Evolutionary conservation across 2,113 vertebrate genomes (phyloP), one percentile per base, ranked within the genome.

Genomic region (Loxodonta africana): DNA sequence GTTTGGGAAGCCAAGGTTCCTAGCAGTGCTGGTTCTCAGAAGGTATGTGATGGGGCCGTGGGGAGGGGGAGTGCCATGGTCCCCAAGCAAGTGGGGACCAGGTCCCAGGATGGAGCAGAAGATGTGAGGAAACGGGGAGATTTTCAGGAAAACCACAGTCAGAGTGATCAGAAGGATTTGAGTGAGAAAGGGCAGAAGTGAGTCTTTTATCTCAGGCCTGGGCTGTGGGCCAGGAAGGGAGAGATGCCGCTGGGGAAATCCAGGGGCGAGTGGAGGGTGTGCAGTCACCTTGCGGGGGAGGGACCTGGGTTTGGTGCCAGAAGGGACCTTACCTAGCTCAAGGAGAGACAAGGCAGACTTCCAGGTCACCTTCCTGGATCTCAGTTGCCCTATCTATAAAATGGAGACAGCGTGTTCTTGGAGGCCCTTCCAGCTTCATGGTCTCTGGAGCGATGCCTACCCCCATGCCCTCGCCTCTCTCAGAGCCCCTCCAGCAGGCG

Each of bases 141-240:
- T 33, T 46, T 77, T 37, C 5, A 8, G 81, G 44, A 62, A 80
- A 65, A 44, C 51, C 48, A 4, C 1, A n/a, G 57, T 23, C 53
- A 63, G 41, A 74, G 37, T 44, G 10, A 10, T 12, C 28, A 21
- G 92, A 71, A 82, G 37, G 69, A 37, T 65, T 0, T 8, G 6
- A 25, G 23, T 15, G 84, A 23, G 41, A 44, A 53, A 82, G 87
- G 51, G 67, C 60, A 44, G 91, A 62, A 60, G 84, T 46, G 0
- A 0, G 65, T 69, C 44, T 83, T 92, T 95, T 21, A 78, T 62
- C 77, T 53, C 15, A 10, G 41, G 86, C 87, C 94, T 77, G 95
- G 73, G 95, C 93, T 94, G 33, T 33, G 91, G 76, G 90, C 95
- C 90, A 95, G 87, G 60, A 15, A 63, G 90, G 62, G 51, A 84